Evolutionary conservation across 2,797 vertebrate species (phyloP), one percentile per base, ranked within the genome.

Genomic region (Scolopax rusticola): DNA sequence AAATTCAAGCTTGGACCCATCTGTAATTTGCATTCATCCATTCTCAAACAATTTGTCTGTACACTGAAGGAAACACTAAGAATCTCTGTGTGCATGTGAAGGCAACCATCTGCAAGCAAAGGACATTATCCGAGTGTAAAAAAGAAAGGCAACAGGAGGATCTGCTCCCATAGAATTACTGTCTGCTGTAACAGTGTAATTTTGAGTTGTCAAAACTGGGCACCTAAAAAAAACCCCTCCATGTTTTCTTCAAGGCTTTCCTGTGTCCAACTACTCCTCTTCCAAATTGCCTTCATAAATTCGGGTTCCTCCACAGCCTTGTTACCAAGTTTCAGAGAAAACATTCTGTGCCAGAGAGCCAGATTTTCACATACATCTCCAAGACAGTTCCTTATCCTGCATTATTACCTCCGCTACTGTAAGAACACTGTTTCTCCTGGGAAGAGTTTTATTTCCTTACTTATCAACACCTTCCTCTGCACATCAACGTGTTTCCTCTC

Each of bases 401-500:
- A 18, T 97, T 95, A 87, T 61, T 89, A 77, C 33, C 54, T 79
- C 77, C 41, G 90, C 80, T 85, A 69, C 64, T 57, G 43, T 82
- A 93, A 70, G 25, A 57, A 94, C 24, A 14, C 48, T 38, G 53
- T 79, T 89, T 89, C 90, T 97, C 88, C 87, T 57, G 82, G 90
- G 77, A 94, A 85, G 75, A 94, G 54, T 70, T 83, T 95, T 15
- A 92, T 88, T 96, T 96, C 85, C 68, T 85, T 80, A 73, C 54
- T 93, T 87, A 90, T 95, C 93, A 93, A 90, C 90, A 93, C 87
- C 90, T 81, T 96, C 76, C 84, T 81, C 88, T 59, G 59, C 87
- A 93, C 24, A 6, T 56, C 70, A 92, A 15, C 5, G 0, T 85
- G 64, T 90, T 92, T 85, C 86, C 74, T 95, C 89, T 77, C 90